Conservation (phyloP, 2,797 vertebrate genomes). For the Manis crassicaudata region DNA sequence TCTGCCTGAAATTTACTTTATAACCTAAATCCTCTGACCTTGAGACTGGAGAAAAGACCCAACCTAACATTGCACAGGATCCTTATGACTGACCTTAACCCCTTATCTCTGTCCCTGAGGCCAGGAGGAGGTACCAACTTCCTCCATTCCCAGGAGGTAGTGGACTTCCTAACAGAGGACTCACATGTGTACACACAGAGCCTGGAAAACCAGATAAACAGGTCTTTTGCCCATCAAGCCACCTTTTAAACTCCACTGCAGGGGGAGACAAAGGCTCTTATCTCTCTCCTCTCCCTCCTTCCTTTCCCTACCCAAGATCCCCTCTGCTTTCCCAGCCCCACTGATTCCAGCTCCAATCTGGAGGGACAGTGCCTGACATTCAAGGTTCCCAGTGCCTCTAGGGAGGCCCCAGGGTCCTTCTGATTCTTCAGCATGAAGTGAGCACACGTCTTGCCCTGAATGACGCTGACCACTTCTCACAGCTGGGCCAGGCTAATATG, state of each 20-base stretch:
- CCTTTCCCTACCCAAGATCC: not conserved
- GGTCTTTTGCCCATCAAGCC: not conserved
- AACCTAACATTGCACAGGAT: not conserved
- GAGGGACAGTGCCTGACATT: not conserved
- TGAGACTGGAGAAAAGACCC: not conserved
- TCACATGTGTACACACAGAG: not conserved
- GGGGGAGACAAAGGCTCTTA: not conserved
- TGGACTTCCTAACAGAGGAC: not conserved
- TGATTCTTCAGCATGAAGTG: not conserved
- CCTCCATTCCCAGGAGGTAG: not conserved
- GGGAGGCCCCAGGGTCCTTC: not conserved
- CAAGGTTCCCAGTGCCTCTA: not conserved
- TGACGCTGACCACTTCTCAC: not conserved
- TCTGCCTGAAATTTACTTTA: not conserved
- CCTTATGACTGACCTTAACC: not conserved
- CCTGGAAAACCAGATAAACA: not conserved
- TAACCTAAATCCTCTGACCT: not conserved
- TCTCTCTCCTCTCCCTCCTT: not conserved
- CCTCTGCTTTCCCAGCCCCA: not conserved
- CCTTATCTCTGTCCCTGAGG: not conserved
- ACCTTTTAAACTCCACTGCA: not conserved
- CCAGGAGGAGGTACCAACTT: not conserved
- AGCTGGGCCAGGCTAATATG: not conserved
- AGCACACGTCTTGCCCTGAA: not conserved
- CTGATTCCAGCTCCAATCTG: not conserved